A percentile compares a stretch with the other conserved stretches of the same genome.
Evolutionary conservation across 2,113 vertebrate species (phyloP).

Genomic region (Neolamprologus ventralis): DNA sequence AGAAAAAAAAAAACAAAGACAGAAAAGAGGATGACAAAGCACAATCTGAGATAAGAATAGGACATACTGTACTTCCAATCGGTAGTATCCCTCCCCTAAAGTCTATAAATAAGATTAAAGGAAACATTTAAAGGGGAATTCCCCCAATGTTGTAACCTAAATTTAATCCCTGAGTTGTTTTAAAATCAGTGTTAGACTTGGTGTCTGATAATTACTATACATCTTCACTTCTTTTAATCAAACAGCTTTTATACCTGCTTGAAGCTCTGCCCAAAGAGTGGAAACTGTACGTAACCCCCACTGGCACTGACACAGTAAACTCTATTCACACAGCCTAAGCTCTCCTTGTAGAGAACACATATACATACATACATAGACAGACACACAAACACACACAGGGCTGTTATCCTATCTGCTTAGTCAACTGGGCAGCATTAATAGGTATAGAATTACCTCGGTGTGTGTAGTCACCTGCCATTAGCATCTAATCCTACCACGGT

Average conservation of each 20-base stretch:
- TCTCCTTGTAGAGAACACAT: neutral
- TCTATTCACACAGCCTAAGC: neutral
- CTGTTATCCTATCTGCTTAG: conserved; percentile 9
- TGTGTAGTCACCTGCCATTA: neutral
- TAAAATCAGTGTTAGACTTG: neutral
- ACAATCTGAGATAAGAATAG: neutral
- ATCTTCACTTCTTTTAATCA: neutral
- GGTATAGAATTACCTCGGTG: conserved; percentile 4
- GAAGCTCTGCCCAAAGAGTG: neutral
- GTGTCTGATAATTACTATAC: neutral
- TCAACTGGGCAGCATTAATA: neutral
- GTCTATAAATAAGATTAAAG: neutral
- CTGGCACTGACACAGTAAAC: neutral
- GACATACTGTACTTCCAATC: neutral
- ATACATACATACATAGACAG: neutral
- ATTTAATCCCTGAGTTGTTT: neutral
- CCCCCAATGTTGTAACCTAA: neutral
- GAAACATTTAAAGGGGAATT: neutral
- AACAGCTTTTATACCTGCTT: neutral
- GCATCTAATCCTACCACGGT: conserved; percentile 9
- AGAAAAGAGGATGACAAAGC: neutral
- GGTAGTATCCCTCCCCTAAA: neutral
- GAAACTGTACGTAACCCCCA: neutral
- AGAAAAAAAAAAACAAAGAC: neutral
- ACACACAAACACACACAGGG: neutral